Conservation (phyloP, 53 echinoderm and acorn worm species). For the Luidia sarsii region DNA sequence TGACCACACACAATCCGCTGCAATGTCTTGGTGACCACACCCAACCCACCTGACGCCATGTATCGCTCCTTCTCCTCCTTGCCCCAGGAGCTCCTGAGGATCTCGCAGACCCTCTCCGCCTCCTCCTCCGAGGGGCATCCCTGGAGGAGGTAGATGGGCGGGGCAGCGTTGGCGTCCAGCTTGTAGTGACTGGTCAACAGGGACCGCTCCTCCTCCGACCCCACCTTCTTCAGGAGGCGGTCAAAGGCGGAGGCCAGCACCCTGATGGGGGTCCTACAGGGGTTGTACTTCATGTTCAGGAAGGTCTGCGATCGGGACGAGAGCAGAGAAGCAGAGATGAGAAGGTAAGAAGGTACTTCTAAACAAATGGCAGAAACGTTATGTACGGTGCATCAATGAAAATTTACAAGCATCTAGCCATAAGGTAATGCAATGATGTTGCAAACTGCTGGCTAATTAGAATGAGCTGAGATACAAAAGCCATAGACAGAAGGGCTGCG, state of each 20-base stretch:
- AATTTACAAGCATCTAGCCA: no score
- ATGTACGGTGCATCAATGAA: no score
- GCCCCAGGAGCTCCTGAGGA: constrained; percentile 83
- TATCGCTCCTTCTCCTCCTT: constrained; percentile 95
- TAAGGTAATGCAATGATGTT: no score
- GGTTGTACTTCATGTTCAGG: constrained; percentile 94
- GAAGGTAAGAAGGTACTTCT: no score
- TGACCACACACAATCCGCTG: no score
- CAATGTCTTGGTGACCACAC: no score
- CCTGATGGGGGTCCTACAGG: constrained; percentile 66
- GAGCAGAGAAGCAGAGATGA: not conserved
- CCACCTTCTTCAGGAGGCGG: constrained; percentile 83
- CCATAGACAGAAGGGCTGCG: no score
- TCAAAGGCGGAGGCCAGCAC: constrained; percentile 94
- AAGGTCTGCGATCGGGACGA: constrained; percentile 62
- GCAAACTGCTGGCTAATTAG: no score
- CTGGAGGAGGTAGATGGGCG: constrained; percentile 79
- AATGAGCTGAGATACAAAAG: no score
- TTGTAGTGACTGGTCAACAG: constrained; percentile 75
- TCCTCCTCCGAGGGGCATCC: constrained; percentile 53
- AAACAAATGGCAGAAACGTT: no score
- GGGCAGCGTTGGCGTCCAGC: constrained; percentile 89
- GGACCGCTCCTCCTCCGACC: constrained; percentile 59
- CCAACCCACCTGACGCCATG: constrained; percentile 78
- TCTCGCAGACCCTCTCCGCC: constrained; percentile 77